Conservation (phyloP, 2,797 vertebrate genomes). For the Microcaecilia unicolor region DNA sequence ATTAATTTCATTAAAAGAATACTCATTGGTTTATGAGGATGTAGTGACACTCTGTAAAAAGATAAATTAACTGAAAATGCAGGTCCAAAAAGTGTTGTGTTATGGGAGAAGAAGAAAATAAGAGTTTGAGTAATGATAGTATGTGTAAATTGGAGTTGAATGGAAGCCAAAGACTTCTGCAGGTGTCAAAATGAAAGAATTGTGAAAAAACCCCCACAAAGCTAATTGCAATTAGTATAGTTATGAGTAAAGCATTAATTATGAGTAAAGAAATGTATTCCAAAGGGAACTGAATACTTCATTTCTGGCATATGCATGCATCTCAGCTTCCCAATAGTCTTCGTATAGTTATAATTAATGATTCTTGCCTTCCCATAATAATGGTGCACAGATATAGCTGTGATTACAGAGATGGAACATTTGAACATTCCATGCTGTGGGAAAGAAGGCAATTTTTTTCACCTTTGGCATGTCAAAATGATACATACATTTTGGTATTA, state of each 20-base stretch:
- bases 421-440: slow-evolving; percentile 2
- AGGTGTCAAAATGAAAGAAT: slow-evolving; percentile 27
- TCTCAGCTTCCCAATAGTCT: slow-evolving; percentile 13
- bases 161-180: slow-evolving; percentile 16
- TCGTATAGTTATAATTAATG: slow-evolving; percentile 23
- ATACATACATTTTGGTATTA: not conserved
- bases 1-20: slow-evolving; percentile 13
- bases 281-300: slow-evolving; percentile 16
- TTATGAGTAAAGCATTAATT: slow-evolving; percentile 27
- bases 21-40: not conserved
- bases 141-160: slow-evolving; percentile 13
- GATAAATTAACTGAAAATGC: not conserved
- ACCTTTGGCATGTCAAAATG: slow-evolving; percentile 4
- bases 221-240: slow-evolving; percentile 40
- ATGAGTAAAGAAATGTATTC: slow-evolving; percentile 17
- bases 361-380: slow-evolving; percentile 9
- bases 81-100: not conserved
- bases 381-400: slow-evolving; percentile 1
- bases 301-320: slow-evolving; percentile 8
- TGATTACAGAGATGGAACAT: slow-evolving; percentile 11
- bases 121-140: slow-evolving; percentile 5
- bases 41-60: not conserved
- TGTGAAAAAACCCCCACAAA: slow-evolving; percentile 24
- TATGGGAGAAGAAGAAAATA: slow-evolving; percentile 9
- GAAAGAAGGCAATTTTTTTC: slow-evolving; percentile 11